Percentiles rank a stretch among this genome's conserved stretches.
Conservation (phyloP, 92 coral and sea anemone species). For the Siderastrea siderea region DNA sequence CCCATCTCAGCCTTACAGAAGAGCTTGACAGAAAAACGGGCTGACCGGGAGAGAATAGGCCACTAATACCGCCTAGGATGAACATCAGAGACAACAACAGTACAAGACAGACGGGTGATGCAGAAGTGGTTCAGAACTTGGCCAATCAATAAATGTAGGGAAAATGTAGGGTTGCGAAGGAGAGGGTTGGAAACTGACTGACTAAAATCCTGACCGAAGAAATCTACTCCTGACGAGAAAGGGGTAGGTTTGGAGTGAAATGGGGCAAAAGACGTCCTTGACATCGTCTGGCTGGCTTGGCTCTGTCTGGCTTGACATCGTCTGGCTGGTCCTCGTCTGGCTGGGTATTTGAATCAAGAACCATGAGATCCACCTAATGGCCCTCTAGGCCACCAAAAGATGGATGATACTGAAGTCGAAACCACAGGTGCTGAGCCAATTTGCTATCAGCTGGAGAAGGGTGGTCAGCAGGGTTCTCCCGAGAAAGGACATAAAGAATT, state of each 20-base stretch:
- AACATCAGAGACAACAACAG: conserved; percentile 38
- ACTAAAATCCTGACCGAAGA: not conserved
- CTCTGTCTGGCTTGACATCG: too few relatives aligned
- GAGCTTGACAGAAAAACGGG: not conserved
- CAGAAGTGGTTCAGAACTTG: conserved; percentile 8
- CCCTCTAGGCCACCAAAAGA: conserved; percentile 32
- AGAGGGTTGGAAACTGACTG: not conserved
- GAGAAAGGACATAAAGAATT: not conserved
- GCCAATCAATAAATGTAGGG: conserved; percentile 8
- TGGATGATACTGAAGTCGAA: not conserved
- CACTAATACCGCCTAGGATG: conserved; percentile 42
- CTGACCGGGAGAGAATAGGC: conserved; percentile 6
- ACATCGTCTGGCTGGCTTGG: too few relatives aligned
- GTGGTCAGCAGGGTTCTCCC: conserved; percentile 33
- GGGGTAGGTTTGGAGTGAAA: conserved; percentile 15
- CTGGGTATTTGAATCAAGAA: not conserved
- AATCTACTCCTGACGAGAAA: not conserved
- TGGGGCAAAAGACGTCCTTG: not conserved
- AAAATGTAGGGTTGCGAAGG: conserved; percentile 24
- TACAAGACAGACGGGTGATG: not conserved
- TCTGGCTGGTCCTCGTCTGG: too few relatives aligned
- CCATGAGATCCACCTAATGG: conserved; percentile 34
- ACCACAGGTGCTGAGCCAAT: conserved; percentile 20
- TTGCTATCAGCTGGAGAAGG: conserved; percentile 33
- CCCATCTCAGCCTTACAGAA: conserved; percentile 18